A percentile compares a stretch with the other conserved stretches of the same genome.
phyloP scores from a whole-genome alignment of 2,797 vertebrate species.

The Acipenser oxyrinchus region DNA sequence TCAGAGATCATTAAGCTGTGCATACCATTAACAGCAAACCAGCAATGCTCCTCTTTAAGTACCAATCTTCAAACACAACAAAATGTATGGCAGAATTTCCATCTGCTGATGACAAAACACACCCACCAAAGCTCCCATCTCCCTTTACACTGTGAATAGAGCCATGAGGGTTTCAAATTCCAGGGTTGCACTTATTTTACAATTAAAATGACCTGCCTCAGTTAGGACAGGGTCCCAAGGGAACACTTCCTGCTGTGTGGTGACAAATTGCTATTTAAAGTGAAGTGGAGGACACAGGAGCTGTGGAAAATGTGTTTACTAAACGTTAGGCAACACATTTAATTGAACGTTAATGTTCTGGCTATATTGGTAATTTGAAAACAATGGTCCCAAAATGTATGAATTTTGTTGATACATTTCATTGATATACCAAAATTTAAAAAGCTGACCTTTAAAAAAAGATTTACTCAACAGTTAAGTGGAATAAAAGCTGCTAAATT shows the following conservation, averaged over 20 bases:
- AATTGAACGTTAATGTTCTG: too few species aligned
- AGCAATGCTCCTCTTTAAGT: too few species aligned
- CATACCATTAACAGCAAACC: too few species aligned
- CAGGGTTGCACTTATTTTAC: conserved; percentile 40
- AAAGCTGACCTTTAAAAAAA: too few species aligned
- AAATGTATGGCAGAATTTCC: conserved; percentile 24
- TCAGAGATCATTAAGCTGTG: too few species aligned
- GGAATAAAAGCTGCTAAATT: too few species aligned
- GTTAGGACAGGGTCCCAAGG: conserved; percentile 35
- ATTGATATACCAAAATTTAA: too few species aligned
- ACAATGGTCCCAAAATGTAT: too few species aligned
- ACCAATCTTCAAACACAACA: background rate
- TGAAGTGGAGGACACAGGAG: conserved; percentile 23
- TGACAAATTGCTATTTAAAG: conserved; percentile 49
- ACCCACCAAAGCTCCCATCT: conserved; percentile 17
- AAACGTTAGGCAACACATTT: background rate
- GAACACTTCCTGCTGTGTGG: conserved; percentile 27
- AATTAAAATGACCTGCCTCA: conserved; percentile 40
- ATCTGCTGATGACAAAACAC: conserved; percentile 24
- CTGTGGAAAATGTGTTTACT: conserved; percentile 28
- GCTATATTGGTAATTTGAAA: too few species aligned
- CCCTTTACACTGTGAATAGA: background rate
- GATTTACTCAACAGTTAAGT: too few species aligned
- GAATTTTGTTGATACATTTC: too few species aligned
- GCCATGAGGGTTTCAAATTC: conserved; percentile 47